phyloP scores from a whole-genome alignment of 2,113 vertebrate genomes.

The Saguinus midas region DNA sequence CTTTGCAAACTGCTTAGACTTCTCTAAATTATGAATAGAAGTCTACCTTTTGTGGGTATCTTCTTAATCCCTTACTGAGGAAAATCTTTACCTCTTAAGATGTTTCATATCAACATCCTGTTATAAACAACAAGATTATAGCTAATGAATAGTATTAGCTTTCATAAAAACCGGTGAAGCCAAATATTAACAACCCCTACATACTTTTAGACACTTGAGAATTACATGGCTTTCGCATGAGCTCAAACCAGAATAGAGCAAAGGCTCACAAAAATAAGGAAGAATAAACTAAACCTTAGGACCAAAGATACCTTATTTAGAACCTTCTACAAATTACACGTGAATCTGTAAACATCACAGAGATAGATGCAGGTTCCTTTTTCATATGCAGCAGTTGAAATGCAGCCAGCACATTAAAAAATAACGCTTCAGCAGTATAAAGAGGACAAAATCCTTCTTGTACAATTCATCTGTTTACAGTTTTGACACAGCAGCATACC shows the following conservation, averaged over 20 bases:
- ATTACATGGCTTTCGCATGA: not conserved
- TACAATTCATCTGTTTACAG: not conserved
- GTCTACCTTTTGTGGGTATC: not conserved
- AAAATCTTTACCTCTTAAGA: not conserved
- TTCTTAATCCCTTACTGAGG: not conserved
- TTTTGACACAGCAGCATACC: not conserved
- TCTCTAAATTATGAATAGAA: not conserved
- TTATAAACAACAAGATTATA: too few relatives aligned
- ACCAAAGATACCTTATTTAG: not conserved
- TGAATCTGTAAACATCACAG: not conserved
- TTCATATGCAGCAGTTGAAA: not conserved
- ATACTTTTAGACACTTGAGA: not conserved
- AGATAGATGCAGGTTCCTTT: not conserved
- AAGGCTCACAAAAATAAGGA: not conserved
- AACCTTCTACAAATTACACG: not conserved
- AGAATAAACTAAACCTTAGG: not conserved
- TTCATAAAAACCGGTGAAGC: not conserved
- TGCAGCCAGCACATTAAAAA: not conserved
- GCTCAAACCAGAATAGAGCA: not conserved
- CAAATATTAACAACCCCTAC: not conserved
- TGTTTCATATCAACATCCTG: not conserved
- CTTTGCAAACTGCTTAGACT: not conserved
- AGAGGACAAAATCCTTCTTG: not conserved
- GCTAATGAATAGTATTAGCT: too few relatives aligned
- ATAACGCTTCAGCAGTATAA: not conserved